Conservation (phyloP, 2,113 vertebrate species). For the Chascanopsetta lugubris region DNA sequence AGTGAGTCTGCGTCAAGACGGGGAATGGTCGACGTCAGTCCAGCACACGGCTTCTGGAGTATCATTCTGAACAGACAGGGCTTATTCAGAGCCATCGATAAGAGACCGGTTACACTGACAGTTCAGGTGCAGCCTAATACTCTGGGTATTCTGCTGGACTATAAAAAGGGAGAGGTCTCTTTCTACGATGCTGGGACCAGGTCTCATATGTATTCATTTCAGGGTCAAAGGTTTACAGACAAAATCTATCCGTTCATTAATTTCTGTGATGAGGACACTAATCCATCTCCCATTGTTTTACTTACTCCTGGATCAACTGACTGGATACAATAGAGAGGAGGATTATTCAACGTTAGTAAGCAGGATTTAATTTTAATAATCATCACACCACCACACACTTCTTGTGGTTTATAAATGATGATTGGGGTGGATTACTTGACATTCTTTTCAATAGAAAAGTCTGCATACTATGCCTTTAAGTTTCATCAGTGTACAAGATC, state of each 20-base stretch:
- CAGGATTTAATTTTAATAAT: no score
- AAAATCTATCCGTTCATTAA: conserved; percentile 62
- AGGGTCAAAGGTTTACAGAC: conserved; percentile 14
- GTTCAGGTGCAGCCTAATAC: not conserved
- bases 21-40: not conserved
- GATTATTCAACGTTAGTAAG: no score
- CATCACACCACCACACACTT: no score
- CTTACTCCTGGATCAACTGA: conserved; percentile 23
- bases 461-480: no score
- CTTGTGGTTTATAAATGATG: no score
- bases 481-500: not conserved
- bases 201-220: conserved; percentile 53
- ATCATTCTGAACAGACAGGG: conserved; percentile 38
- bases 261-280: conserved; percentile 48
- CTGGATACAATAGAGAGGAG: conserved; percentile 51
- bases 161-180: conserved; percentile 42
- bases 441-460: no score
- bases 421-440: no score
- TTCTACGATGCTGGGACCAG: conserved; percentile 55
- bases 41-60: conserved; percentile 54
- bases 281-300: conserved; percentile 23
- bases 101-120: accelerated
- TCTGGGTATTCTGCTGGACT: conserved; percentile 65
- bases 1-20: conserved; percentile 52
- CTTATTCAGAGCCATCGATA: not conserved